Evolutionary conservation across 2,797 vertebrate species (phyloP).

Genomic region (Rousettus madagascariensis): DNA sequence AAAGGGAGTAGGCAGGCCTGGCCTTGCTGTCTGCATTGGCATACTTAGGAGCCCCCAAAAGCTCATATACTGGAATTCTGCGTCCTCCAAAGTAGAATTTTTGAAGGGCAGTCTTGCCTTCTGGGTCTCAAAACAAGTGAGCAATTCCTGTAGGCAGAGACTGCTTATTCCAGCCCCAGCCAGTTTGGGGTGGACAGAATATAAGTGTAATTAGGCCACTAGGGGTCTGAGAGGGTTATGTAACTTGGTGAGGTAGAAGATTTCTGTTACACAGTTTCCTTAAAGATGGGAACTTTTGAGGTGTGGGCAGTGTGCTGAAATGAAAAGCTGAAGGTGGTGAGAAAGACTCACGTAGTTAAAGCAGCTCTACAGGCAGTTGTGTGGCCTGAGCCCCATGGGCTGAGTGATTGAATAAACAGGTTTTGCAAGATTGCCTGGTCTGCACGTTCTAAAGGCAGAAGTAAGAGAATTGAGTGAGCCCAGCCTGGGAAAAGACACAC

Average conservation of each 20-base stretch:
- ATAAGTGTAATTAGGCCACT: accelerated
- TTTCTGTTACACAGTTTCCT: not conserved
- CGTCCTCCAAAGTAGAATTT: not conserved
- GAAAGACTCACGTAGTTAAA: not conserved
- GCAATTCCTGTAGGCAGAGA: not conserved
- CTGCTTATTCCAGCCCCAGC: accelerated
- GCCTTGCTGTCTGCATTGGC: not conserved
- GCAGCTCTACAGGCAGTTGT: not conserved
- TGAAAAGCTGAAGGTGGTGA: not conserved
- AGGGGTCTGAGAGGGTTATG: not conserved
- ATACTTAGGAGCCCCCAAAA: not conserved
- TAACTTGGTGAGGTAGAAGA: not conserved
- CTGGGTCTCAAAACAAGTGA: not conserved
- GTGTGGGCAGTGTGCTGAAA: not conserved
- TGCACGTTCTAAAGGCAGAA: not conserved
- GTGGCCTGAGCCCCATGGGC: not conserved
- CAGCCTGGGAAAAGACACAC: not conserved
- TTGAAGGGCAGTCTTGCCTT: not conserved
- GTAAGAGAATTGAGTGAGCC: not conserved
- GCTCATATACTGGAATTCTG: not conserved
- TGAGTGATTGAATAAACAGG: not conserved
- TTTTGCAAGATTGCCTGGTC: not conserved
- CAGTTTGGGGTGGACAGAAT: not conserved
- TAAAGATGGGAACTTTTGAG: not conserved
- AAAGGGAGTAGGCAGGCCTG: not conserved